phyloP scores from a whole-genome alignment of 2,797 vertebrate genomes.

The Halcyon smyrnensis region DNA sequence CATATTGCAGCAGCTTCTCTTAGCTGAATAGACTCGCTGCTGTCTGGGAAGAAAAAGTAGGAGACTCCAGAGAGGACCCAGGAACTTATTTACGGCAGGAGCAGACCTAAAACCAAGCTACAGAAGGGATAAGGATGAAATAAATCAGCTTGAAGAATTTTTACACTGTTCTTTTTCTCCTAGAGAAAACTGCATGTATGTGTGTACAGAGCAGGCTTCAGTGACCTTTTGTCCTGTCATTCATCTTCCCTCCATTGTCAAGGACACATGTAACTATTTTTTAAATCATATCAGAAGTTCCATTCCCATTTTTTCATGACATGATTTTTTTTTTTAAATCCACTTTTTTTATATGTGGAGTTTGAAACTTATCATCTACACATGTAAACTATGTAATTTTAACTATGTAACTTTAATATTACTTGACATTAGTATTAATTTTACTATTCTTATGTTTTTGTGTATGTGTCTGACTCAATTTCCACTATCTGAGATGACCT shows the following conservation, averaged over 20 bases:
- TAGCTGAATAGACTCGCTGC: neutral
- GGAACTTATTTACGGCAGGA: neutral
- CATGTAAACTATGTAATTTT: neutral
- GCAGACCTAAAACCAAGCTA: neutral
- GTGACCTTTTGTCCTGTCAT: neutral
- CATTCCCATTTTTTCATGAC: neutral
- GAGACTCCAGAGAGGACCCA: neutral
- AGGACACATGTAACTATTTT: neutral
- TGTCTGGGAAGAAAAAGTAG: neutral
- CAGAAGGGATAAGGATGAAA: neutral
- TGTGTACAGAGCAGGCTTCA: neutral
- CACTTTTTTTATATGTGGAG: no score
- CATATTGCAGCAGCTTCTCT: neutral
- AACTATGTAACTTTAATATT: neutral
- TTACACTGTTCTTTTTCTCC: neutral
- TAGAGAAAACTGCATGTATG: accelerated
- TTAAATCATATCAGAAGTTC: neutral
- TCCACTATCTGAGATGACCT: neutral
- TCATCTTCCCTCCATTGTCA: neutral
- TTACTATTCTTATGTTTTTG: neutral
- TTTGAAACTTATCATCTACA: neutral
- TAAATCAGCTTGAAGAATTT: neutral
- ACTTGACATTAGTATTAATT: neutral
- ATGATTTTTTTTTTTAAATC: no score
- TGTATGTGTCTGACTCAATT: neutral